Evolutionary conservation across 2,888 invertebrate species (phyloP), one percentile per base, ranked within the genome.

Genomic region (Zhuqinia jingwanae): DNA sequence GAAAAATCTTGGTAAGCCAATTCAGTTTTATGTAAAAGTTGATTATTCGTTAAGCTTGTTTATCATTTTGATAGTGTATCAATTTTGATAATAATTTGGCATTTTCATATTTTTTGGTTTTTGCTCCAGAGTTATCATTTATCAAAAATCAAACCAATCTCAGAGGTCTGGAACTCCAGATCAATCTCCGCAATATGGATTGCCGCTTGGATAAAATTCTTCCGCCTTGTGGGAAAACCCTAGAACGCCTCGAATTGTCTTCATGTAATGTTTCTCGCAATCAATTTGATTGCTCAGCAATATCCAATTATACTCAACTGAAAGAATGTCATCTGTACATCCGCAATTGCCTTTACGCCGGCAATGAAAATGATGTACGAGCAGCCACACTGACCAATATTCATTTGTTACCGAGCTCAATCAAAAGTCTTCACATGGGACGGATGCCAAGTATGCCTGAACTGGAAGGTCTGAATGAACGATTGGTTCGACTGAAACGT

Each of bases 241-340:
- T 87, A 2, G 77, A 82, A 20, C 70, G 73, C 0, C 30, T 87
- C 5, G 87, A 87, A 22, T n/a, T 87, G 11, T 45, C 77, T 3
- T 56, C 60, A 2, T 13, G 6, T 13, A 45, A 83, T 30, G 20
- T 42, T 10, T n/a, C 17, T 13, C 79, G 58, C 3, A 63, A 73
- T 27, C 27, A 47, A 11, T 87, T 87, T 83, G 73, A 83, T 65
- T 87, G 87, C 53, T 42, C 77, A 1, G 20, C 63, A 10, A 13
- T 83, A 3, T 60, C 50, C 0, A 11, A 22, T 5, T 87, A 70
- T 17, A 50, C 45, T 10, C 78, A 83, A 30, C 30, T 87, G 15
- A 17, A 58, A 27, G 47, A 58, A 0, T 73, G 77, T 68, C 77
- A 87, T 11, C 22, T 87, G 2, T 68, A 77, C 25, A 22, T 77